These are phyloP conservation scores for Drosophila triauraria DNA, from an alignment of 1,140 invertebrate species.

Conservation along the genomic window DNA sequence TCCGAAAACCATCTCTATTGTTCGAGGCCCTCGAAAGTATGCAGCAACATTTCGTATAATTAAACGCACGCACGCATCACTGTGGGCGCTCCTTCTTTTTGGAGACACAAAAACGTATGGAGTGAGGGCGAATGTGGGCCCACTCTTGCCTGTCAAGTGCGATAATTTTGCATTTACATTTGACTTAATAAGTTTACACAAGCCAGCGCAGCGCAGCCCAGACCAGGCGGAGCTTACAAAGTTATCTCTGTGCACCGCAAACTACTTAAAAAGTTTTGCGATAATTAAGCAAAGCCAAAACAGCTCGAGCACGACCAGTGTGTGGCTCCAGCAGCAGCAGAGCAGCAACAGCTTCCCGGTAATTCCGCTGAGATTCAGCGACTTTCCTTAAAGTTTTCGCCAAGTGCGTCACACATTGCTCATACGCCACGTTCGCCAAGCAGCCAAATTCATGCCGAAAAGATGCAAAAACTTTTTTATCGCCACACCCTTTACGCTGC, in stretches of 20 bases:
- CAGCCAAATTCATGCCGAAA: not conserved
- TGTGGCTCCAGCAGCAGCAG: not conserved
- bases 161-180: constrained; percentile 82
- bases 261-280: constrained; percentile 81
- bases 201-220: constrained; percentile 25
- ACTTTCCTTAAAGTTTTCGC: not conserved
- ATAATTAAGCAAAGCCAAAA: constrained; percentile 81
- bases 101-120: not conserved
- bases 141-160: constrained; percentile 65
- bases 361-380: constrained; percentile 26
- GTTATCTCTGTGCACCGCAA: constrained; percentile 66
- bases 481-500: constrained; percentile 2
- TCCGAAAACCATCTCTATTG: constrained; percentile 21
- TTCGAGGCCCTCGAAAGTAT: constrained; percentile 63
- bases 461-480: constrained; percentile 44
- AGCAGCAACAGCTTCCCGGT: constrained; percentile 4
- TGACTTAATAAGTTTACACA: constrained; percentile 79
- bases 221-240: constrained; percentile 58
- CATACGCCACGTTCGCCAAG: constrained; percentile 67
- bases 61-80: constrained; percentile 70
- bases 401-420: constrained; percentile 49
- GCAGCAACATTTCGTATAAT: constrained; percentile 75
- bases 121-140: constrained; percentile 6
- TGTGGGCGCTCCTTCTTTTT: constrained; percentile 21
- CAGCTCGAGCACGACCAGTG: constrained; percentile 46